Percentiles rank a stretch among this genome's conserved stretches.
Conservation (phyloP, 2,113 vertebrate genomes). For the Silurus asotus region DNA sequence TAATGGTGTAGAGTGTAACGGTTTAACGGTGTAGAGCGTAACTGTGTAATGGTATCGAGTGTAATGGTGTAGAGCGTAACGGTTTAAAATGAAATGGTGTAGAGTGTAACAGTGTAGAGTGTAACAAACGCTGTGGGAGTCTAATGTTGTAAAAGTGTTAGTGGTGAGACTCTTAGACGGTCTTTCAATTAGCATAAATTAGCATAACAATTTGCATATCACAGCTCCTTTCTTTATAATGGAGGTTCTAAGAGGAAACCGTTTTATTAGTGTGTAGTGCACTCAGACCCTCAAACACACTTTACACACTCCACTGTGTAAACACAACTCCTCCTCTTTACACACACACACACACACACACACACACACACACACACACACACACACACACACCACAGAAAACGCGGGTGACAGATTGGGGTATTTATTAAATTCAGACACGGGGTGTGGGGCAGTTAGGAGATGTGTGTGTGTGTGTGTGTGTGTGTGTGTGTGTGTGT, state of each 20-base stretch:
- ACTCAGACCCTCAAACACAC: constrained; percentile 4
- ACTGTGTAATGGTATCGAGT: too few species aligned
- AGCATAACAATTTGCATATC: neutral
- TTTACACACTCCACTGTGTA: constrained; percentile 25
- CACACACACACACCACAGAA: neutral
- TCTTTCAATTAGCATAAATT: neutral
- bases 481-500: constrained; percentile 52
- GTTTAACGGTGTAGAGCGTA: too few species aligned
- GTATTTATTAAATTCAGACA: constrained; percentile 47
- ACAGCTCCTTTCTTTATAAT: neutral
- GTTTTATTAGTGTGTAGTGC: constrained; percentile 7
- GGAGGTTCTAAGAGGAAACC: neutral
- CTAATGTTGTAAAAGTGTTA: too few species aligned
- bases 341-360: neutral
- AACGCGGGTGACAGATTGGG: constrained; percentile 10
- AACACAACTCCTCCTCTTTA: constrained; percentile 21
- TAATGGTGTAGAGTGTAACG: too few species aligned
- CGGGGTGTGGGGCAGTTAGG: constrained; percentile 38
- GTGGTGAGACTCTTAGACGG: too few species aligned
- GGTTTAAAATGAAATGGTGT: too few species aligned
- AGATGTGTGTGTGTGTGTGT: constrained; percentile 36
- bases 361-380: neutral
- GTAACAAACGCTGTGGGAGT: too few species aligned
- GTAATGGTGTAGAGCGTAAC: too few species aligned
- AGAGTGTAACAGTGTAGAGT: too few species aligned